Conservation (phyloP, 2,888 invertebrate genomes). For the Tenthredo livida region DNA sequence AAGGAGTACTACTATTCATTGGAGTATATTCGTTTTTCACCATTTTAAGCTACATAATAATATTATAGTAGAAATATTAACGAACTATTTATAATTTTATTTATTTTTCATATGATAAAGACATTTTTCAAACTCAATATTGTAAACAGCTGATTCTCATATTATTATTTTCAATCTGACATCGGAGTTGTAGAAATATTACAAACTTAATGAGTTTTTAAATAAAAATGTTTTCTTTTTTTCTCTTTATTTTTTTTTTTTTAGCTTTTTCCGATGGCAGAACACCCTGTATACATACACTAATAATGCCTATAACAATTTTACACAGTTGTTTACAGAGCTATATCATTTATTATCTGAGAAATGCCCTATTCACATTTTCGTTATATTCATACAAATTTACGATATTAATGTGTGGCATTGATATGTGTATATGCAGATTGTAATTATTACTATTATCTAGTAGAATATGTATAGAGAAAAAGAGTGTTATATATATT, state of each 20-base stretch:
- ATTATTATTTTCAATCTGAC: conserved; percentile 11
- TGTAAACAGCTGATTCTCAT: conserved; percentile 29
- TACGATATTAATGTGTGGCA: conserved; percentile 46
- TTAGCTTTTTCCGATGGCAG: not conserved
- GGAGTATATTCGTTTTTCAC: conserved; percentile 27
- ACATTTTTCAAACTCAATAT: conserved; percentile 22
- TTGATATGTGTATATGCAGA: conserved; percentile 50
- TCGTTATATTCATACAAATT: conserved; percentile 26
- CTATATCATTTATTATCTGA: conserved; percentile 5
- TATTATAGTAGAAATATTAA: conserved; percentile 18
- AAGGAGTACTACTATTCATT: conserved; percentile 31
- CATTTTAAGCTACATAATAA: conserved; percentile 26
- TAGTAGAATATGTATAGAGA: conserved; percentile 23
- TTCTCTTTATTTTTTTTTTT: not conserved
- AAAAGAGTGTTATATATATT: conserved; percentile 30
- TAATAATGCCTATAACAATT: conserved; percentile 25
- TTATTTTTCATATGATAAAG: conserved; percentile 29
- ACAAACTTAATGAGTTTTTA: not conserved
- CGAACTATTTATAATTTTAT: conserved; percentile 40
- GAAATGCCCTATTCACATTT: conserved; percentile 11
- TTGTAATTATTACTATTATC: conserved; percentile 45
- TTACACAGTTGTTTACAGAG: conserved; percentile 12
- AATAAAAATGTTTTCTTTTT: not conserved
- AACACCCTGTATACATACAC: conserved; percentile 36
- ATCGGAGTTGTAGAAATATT: not conserved